These are phyloP conservation scores for Latheticus oryzae DNA, from an alignment of 2,888 invertebrate species.

Conservation along the genomic window DNA sequence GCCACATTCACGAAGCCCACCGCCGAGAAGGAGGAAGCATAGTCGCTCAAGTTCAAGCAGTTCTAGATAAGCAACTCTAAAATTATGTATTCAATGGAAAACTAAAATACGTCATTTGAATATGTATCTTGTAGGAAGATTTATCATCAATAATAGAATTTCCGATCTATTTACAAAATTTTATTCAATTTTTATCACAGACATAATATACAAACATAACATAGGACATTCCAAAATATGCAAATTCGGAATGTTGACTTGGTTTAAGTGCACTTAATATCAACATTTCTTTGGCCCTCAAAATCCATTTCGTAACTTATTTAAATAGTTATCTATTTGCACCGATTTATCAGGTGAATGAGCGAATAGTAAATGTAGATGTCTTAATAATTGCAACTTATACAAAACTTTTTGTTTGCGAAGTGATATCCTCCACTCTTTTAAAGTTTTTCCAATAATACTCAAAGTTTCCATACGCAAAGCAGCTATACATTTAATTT, in stretches of 20 bases:
- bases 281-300: conserved; percentile 8
- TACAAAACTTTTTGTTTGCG: conserved; percentile 54
- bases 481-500: conserved; percentile 67
- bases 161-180: conserved; percentile 1
- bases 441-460: conserved; percentile 68
- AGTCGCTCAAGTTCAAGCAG: conserved; percentile 81
- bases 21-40: conserved; percentile 75
- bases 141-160: conserved; percentile 2
- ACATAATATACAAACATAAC: conserved; percentile 14
- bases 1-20: conserved; percentile 70
- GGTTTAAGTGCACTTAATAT: conserved; percentile 25
- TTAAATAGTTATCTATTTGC: conserved; percentile 47
- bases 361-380: conserved; percentile 60
- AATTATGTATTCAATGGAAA: no score
- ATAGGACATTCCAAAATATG: conserved; percentile 16
- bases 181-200: conserved; percentile 28
- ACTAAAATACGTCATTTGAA: no score
- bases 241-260: conserved; percentile 26
- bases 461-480: conserved; percentile 68
- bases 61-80: no score
- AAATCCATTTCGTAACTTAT: conserved; percentile 34
- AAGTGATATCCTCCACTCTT: conserved; percentile 67
- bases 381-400: conserved; percentile 58
- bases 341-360: conserved; percentile 51
- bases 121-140: no score